These are phyloP conservation scores for Prunella strophiata DNA, from an alignment of 2,797 vertebrate genomes.

Conservation along the genomic window DNA sequence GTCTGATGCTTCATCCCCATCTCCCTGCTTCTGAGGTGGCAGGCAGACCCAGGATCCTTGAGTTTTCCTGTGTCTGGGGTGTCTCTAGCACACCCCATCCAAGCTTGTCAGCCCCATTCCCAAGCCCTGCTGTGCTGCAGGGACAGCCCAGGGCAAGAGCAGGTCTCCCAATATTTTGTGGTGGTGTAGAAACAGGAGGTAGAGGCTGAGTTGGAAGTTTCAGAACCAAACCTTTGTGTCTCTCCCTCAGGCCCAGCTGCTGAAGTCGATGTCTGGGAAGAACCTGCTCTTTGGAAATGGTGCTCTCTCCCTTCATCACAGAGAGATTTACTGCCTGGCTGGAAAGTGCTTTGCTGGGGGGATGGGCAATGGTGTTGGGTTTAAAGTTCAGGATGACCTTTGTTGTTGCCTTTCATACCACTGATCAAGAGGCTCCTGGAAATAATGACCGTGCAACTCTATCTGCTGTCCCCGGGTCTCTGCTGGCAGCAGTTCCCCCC, in stretches of 20 bases:
- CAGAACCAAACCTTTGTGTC: background rate
- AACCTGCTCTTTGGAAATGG: background rate
- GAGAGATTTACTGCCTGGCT: conserved; percentile 53
- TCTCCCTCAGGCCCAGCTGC: background rate
- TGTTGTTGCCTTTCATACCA: conserved; percentile 67
- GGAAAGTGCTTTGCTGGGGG: conserved; percentile 30
- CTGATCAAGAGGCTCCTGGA: conserved; percentile 65
- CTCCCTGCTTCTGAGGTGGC: background rate
- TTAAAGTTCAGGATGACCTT: conserved; percentile 71
- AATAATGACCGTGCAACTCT: conserved; percentile 53
- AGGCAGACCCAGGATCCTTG: background rate
- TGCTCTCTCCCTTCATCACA: background rate
- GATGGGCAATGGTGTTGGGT: conserved; percentile 43
- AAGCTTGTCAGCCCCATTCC: background rate
- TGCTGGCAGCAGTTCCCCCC: background rate
- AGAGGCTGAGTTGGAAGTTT: background rate
- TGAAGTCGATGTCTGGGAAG: background rate
- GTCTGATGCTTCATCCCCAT: accelerated
- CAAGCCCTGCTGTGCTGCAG: accelerated
- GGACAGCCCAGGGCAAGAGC: background rate
- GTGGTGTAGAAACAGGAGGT: accelerated
- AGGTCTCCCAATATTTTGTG: accelerated
- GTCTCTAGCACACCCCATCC: too few relatives aligned
- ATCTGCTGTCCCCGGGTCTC: conserved; percentile 5
- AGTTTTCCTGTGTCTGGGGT: background rate